Conservation (phyloP, 2,113 vertebrate genomes). For the Proteles cristata region DNA sequence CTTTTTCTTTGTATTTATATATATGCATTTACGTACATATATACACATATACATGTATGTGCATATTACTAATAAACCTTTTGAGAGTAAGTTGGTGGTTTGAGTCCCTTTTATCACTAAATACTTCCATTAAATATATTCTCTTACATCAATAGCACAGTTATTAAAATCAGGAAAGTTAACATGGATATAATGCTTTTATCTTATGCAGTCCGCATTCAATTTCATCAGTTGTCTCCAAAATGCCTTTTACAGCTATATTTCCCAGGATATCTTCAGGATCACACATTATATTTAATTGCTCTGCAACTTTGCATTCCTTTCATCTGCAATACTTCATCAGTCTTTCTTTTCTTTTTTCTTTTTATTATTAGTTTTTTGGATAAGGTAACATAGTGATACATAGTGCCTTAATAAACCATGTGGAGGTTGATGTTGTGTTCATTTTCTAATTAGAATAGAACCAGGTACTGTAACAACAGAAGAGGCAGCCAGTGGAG, state of each 20-base stretch:
- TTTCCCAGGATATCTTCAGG: neutral
- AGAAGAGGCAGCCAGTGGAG: neutral
- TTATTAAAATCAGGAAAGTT: constrained; percentile 49
- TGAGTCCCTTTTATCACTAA: neutral
- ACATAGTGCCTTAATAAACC: neutral
- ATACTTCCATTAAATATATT: neutral
- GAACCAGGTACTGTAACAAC: neutral
- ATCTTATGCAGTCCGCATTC: neutral
- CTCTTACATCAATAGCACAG: neutral
- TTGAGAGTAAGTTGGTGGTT: neutral
- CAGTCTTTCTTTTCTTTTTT: neutral
- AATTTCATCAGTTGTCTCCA: neutral
- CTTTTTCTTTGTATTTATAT: neutral
- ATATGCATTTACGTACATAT: neutral
- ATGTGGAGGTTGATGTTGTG: neutral
- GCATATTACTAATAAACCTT: neutral
- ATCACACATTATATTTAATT: neutral
- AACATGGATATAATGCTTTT: neutral
- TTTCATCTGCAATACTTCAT: neutral
- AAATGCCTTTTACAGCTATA: neutral
- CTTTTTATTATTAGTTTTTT: neutral
- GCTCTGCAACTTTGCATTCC: neutral
- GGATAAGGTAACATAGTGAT: neutral
- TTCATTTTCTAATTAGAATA: neutral
- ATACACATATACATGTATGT: neutral